These are phyloP conservation scores for Pelobates cultripes DNA, from an alignment of 2,797 vertebrate genomes.

Conservation along the genomic window DNA sequence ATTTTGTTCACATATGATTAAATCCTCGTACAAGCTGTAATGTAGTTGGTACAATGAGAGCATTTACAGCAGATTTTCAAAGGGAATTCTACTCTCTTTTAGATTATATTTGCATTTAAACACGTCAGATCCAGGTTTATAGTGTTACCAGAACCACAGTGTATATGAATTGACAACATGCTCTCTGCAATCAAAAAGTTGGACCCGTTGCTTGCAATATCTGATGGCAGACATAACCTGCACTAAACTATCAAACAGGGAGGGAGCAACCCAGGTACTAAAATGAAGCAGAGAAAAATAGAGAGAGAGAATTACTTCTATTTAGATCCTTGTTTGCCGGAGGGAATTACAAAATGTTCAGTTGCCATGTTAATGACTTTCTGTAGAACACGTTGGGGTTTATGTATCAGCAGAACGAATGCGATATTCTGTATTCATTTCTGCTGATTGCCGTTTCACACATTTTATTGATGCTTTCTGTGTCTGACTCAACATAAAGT, in stretches of 20 bases:
- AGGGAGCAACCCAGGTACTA: constrained; percentile 7
- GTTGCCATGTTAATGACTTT: constrained; percentile 34
- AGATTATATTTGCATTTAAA: too few species aligned
- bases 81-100: too few species aligned
- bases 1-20: too few species aligned
- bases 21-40: too few species aligned
- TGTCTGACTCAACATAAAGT: constrained; percentile 18
- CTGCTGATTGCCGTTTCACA: constrained; percentile 26
- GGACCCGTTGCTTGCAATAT: not conserved
- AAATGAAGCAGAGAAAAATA: constrained; percentile 9
- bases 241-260: not conserved
- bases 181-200: not conserved
- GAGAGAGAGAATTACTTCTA: not conserved
- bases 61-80: too few species aligned
- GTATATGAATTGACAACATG: not conserved
- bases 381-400: constrained; percentile 25
- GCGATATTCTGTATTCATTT: constrained; percentile 42
- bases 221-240: not conserved
- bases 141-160: not conserved
- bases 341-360: constrained; percentile 37
- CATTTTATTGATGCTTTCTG: constrained; percentile 37
- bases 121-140: not conserved
- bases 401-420: constrained; percentile 27
- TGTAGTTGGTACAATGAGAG: too few species aligned
- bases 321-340: constrained; percentile 11